A percentile compares a stretch with the other conserved stretches of the same genome.
Evolutionary conservation across 2,888 invertebrate species (phyloP).

Genomic region (Exephanes ischioxanthus): DNA sequence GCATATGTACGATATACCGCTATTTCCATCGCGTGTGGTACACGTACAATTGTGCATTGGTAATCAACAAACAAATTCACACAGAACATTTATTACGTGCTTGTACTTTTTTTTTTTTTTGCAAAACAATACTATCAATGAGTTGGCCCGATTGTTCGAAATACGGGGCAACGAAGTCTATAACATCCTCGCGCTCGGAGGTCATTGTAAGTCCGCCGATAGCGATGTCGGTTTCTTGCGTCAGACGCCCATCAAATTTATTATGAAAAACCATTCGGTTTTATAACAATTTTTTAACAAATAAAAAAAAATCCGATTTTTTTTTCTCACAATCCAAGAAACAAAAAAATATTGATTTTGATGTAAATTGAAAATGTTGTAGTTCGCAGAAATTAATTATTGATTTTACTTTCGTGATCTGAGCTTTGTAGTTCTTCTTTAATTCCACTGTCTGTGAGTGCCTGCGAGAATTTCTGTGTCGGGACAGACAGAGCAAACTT

Average conservation of each 20-base stretch:
- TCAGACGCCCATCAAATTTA: slow-evolving; percentile 38
- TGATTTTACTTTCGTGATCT: background rate
- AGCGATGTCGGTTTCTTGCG: slow-evolving; percentile 93
- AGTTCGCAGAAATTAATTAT: background rate
- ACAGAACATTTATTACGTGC: slow-evolving; percentile 13
- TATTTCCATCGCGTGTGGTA: background rate
- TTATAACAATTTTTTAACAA: background rate
- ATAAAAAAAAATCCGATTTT: background rate
- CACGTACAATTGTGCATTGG: background rate
- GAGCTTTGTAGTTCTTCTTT: background rate
- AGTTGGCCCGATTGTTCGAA: slow-evolving; percentile 97
- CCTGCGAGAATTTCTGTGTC: too few species aligned
- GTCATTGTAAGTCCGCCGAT: slow-evolving; percentile 95
- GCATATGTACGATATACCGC: background rate
- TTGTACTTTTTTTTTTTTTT: slow-evolving; percentile 16
- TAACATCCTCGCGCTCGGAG: slow-evolving; percentile 94
- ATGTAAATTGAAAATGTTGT: background rate
- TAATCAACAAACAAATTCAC: slow-evolving; percentile 6
- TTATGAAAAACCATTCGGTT: slow-evolving; percentile 13
- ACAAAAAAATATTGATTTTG: background rate
- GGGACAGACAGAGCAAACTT: too few species aligned
- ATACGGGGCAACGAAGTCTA: slow-evolving; percentile 96
- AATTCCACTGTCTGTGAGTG: background rate
- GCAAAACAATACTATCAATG: slow-evolving; percentile 87
- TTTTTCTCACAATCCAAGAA: background rate